These are phyloP conservation scores for Dendrolimus houi DNA, from an alignment of 2,888 invertebrate genomes.

Conservation along the genomic window DNA sequence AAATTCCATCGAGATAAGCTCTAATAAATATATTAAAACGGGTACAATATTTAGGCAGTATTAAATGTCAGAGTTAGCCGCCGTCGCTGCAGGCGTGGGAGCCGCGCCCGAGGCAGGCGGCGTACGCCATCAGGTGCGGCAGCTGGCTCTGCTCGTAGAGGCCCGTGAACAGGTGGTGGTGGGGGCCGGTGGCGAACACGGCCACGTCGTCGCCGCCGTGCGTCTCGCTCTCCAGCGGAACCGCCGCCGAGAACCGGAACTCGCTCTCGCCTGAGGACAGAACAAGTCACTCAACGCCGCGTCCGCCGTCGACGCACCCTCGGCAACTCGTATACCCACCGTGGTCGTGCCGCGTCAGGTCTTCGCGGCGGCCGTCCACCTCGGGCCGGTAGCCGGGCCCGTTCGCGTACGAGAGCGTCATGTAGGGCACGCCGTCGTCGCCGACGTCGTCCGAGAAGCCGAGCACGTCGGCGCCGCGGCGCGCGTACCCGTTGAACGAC, in stretches of 20 bases:
- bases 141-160: constrained; percentile 86
- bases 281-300: neutral
- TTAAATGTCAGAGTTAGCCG: neutral
- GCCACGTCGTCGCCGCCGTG: constrained; percentile 89
- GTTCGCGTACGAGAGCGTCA: constrained; percentile 79
- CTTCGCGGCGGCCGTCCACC: constrained; percentile 47
- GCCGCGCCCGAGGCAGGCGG: constrained; percentile 80
- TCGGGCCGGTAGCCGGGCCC: constrained; percentile 74
- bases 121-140: constrained; percentile 84
- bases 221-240: constrained; percentile 78
- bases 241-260: constrained; percentile 51
- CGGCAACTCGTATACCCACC: constrained; percentile 21
- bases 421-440: constrained; percentile 70
- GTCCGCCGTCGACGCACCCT: neutral
- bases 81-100: constrained; percentile 36
- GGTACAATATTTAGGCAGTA: no score
- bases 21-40: no score
- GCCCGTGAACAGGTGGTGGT: constrained; percentile 84
- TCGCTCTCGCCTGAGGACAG: constrained; percentile 19
- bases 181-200: constrained; percentile 83
- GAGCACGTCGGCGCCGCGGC: constrained; percentile 58
- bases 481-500: constrained; percentile 81
- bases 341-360: constrained; percentile 47
- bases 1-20: no score
- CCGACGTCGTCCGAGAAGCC: constrained; percentile 53